Conservation (phyloP, 2,113 vertebrate genomes). For the Gobiocypris rarus region DNA sequence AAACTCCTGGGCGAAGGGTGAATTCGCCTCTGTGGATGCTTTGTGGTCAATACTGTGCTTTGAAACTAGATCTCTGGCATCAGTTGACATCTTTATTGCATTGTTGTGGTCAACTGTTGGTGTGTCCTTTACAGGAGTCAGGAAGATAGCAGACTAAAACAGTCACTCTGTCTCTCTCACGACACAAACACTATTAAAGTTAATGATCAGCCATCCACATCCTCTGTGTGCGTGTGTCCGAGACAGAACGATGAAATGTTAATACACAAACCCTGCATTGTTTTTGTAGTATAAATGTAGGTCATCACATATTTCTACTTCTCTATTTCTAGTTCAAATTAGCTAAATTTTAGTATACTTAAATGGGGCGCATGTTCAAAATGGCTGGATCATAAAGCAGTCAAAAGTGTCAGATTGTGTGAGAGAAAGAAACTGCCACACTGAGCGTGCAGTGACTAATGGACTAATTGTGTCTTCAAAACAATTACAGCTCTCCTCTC, state of each 20-base stretch:
- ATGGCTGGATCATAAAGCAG: neutral
- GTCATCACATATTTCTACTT: slow-evolving; percentile 2
- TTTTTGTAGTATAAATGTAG: slow-evolving; percentile 23
- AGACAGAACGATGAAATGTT: neutral
- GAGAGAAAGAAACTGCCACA: neutral
- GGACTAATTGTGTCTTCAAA: neutral
- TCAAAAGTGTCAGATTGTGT: neutral
- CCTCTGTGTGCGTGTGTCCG: neutral
- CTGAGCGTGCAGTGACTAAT: slow-evolving; percentile 10
- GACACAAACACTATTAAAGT: slow-evolving; percentile 49
- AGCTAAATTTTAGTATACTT: neutral
- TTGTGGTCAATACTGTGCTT: neutral
- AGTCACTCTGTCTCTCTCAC: neutral
- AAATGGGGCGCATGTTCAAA: neutral
- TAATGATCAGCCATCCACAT: slow-evolving; percentile 41
- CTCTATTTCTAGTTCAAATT: neutral
- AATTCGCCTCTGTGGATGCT: neutral
- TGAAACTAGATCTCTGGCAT: neutral
- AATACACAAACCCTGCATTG: slow-evolving; percentile 4
- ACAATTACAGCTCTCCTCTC: neutral
- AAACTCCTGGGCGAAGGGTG: too few species aligned
- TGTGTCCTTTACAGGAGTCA: neutral
- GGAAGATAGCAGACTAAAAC: neutral
- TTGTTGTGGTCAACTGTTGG: neutral
- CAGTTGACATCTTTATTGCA: slow-evolving; percentile 8